phyloP scores from a whole-genome alignment of 2,113 vertebrate genomes.

The Misgurnus anguillicaudatus region DNA sequence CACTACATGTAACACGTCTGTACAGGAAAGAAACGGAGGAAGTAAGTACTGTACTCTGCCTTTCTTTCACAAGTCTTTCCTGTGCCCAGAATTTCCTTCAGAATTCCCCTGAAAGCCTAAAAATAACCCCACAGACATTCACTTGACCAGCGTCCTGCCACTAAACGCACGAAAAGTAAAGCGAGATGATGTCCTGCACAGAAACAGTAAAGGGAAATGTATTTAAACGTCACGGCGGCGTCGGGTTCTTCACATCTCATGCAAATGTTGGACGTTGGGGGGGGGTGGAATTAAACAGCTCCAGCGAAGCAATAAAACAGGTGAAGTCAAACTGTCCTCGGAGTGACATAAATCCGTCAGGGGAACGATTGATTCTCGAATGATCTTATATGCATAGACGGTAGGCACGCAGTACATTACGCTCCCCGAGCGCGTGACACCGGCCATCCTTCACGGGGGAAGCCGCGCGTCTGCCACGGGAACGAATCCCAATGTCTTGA shows the following conservation, averaged over 20 bases:
- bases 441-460: slow-evolving; percentile 88
- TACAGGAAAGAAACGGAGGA: slow-evolving; percentile 96
- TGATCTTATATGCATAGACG: slow-evolving; percentile 99
- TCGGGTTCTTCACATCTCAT: slow-evolving; percentile 78
- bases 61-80: slow-evolving; percentile 52
- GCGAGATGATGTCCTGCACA: not conserved
- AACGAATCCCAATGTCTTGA: slow-evolving; percentile 84
- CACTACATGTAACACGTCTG: slow-evolving; percentile 99
- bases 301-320: slow-evolving; percentile 99
- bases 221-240: slow-evolving; percentile 81
- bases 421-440: slow-evolving; percentile 86
- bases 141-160: not conserved
- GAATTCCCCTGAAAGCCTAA: slow-evolving; percentile 53
- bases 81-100: slow-evolving; percentile 38
- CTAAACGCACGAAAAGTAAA: not conserved
- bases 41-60: slow-evolving; percentile 88
- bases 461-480: slow-evolving; percentile 81
- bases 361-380: slow-evolving; percentile 97
- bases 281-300: slow-evolving; percentile 99
- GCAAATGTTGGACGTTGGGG: slow-evolving; percentile 96
- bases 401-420: slow-evolving; percentile 96
- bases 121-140: slow-evolving; percentile 50
- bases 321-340: slow-evolving; percentile 99
- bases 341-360: slow-evolving; percentile 99
- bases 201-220: slow-evolving; percentile 78